phyloP scores from a whole-genome alignment of 1,140 invertebrate species.

The Cryptotermes secundus region DNA sequence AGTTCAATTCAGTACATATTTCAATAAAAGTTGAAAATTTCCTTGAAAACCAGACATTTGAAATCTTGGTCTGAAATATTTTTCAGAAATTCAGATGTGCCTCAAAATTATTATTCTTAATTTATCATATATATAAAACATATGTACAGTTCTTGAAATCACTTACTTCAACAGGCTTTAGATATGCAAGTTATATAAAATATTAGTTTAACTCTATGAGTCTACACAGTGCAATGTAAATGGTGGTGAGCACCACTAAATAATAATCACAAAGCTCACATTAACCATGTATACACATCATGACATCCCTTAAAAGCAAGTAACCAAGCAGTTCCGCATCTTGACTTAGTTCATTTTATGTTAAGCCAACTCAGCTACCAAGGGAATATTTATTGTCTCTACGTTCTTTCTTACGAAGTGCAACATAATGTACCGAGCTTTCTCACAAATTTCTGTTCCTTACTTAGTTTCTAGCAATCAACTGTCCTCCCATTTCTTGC shows the following conservation, averaged over 20 bases:
- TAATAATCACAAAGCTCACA: neutral
- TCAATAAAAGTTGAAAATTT: too few relatives aligned
- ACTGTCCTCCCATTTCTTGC: too few relatives aligned
- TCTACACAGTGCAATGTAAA: neutral
- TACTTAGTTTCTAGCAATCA: too few relatives aligned
- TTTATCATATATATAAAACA: neutral
- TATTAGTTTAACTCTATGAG: neutral
- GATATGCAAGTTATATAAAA: neutral
- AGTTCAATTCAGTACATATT: too few relatives aligned
- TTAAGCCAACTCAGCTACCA: neutral
- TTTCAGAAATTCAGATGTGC: neutral
- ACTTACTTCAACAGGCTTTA: neutral
- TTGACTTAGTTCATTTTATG: neutral
- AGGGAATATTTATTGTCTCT: neutral
- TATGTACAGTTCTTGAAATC: neutral
- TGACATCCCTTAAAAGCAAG: neutral
- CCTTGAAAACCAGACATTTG: neutral
- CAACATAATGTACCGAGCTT: too few relatives aligned
- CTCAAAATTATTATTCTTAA: neutral
- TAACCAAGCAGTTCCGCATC: neutral
- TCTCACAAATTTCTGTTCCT: too few relatives aligned
- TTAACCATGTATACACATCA: neutral
- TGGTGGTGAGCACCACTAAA: neutral
- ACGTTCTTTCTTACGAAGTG: too few relatives aligned
- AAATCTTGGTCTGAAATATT: neutral